Base-by-base conservation (phyloP, 2,888 invertebrate species). In the Matsumyia berberina region DNA sequence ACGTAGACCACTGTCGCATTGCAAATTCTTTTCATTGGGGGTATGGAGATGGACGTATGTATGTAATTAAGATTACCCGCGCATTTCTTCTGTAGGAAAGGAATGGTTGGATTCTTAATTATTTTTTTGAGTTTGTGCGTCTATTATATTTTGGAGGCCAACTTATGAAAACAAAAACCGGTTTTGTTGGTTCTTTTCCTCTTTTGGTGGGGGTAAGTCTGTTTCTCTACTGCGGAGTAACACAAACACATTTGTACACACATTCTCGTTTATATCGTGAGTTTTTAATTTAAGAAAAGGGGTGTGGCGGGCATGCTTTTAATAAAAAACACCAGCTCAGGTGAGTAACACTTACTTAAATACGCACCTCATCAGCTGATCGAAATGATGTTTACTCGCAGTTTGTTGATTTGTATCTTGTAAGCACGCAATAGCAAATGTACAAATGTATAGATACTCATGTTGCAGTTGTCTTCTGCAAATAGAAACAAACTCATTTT, bases 291-390 rank as follows among this genome's bases (percentile, higher is more conserved):
- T 64, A 8, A 15, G n/a, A 15, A 67, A 66, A 58, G 66, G 49
- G 76, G 76, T 67, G 76, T 76, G 76, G 76, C 46, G 39, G 31
- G 37, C 12, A 5, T 19, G 12, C 6, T n/a, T n/a, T n/a, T n/a
- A n/a, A 6, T 6, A 24, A 0, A 24, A n/a, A 17, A 49, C 35
- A 19, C 15, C 24, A 44, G 2, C 58, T 37, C 58, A 57, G 55
- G 57, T 29, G 57, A 31, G 15, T 35, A 53, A 19, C 11, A n/a
- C 5, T 12, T 24, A 9, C 11, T 44, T 44, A 19, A 49, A 15
- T 9, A 51, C 66, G 33, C 57, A 39, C 17, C n/a, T 19, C 24
- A 49, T 76, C 76, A 76, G 76, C 76, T 76, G 76, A 67, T 70
- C 15, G 35, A 0, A 24, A 39, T 29, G 11, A 11, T 19, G 29